Evolutionary conservation across 2,113 vertebrate species (phyloP).

Genomic region (Gorsachius goisagi): DNA sequence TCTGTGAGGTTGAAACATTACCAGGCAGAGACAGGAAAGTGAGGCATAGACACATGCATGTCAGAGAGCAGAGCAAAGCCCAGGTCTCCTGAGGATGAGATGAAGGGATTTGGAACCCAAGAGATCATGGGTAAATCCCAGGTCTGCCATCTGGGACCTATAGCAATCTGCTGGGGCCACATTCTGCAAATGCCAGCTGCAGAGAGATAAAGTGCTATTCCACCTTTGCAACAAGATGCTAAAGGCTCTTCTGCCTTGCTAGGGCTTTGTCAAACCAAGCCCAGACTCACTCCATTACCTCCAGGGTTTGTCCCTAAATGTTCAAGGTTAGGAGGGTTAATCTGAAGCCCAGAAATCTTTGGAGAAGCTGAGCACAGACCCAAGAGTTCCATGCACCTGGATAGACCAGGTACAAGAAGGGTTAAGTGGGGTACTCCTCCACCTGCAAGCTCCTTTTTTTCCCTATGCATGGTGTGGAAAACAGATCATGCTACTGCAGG

Average conservation of each 20-base stretch:
- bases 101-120: neutral
- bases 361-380: neutral
- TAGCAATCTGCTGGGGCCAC: neutral
- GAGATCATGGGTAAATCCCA: neutral
- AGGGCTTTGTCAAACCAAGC: neutral
- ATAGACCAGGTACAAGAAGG: neutral
- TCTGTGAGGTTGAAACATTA: neutral
- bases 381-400: neutral
- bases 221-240: neutral
- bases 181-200: neutral
- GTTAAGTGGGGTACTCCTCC: neutral
- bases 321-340: neutral
- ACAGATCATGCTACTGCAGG: neutral
- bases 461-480: neutral
- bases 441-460: neutral
- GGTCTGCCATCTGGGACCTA: neutral
- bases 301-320: neutral
- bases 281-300: neutral
- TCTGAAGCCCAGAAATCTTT: neutral
- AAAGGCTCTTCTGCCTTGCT: neutral
- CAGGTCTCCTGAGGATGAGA: neutral
- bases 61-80: neutral
- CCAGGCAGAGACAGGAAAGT: neutral
- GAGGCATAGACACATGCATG: fast-evolving
- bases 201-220: neutral